Conservation (phyloP, 2,888 invertebrate genomes). For the Neoscelio sp. region DNA sequence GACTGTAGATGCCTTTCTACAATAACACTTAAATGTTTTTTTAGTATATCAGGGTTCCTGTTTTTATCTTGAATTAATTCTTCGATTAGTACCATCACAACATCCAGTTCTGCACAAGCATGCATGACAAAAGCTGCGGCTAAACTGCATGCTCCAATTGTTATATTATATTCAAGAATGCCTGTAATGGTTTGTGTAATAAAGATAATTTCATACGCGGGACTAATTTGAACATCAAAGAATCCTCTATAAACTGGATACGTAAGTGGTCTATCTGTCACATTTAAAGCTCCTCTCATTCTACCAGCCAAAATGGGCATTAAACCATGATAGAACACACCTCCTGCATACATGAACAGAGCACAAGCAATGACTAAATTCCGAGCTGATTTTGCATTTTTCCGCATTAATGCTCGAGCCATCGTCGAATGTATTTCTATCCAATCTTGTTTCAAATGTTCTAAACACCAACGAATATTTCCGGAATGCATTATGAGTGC, state of each 20-base stretch:
- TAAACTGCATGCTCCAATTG: constrained; percentile 75
- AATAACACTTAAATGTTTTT: constrained; percentile 6
- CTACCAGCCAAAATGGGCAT: constrained; percentile 35
- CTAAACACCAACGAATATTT: constrained; percentile 67
- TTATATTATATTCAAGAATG: constrained; percentile 75
- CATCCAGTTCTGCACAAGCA: constrained; percentile 77
- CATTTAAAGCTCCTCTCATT: constrained; percentile 12
- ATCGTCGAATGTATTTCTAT: constrained; percentile 48
- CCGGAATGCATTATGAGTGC: constrained; percentile 52
- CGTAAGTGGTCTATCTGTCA: constrained; percentile 61
- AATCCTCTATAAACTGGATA: constrained; percentile 75
- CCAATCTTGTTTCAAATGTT: constrained; percentile 74
- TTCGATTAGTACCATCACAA: constrained; percentile 70
- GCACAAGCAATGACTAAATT: constrained; percentile 69
- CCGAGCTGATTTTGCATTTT: constrained; percentile 73
- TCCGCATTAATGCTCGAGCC: constrained; percentile 70
- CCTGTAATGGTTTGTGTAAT: constrained; percentile 74
- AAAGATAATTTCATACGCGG: constrained; percentile 77
- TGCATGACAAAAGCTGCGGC: constrained; percentile 78
- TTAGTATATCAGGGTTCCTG: not conserved
- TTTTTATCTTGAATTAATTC: constrained; percentile 33
- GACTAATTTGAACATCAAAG: constrained; percentile 73
- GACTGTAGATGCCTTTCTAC: constrained; percentile 35
- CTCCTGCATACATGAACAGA: constrained; percentile 72
- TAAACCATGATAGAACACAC: constrained; percentile 61